Evolutionary conservation across 92 coral and sea anemone genomes (phyloP), one percentile per base, ranked within the genome.

Genomic region (Epizoanthus rinbou): DNA sequence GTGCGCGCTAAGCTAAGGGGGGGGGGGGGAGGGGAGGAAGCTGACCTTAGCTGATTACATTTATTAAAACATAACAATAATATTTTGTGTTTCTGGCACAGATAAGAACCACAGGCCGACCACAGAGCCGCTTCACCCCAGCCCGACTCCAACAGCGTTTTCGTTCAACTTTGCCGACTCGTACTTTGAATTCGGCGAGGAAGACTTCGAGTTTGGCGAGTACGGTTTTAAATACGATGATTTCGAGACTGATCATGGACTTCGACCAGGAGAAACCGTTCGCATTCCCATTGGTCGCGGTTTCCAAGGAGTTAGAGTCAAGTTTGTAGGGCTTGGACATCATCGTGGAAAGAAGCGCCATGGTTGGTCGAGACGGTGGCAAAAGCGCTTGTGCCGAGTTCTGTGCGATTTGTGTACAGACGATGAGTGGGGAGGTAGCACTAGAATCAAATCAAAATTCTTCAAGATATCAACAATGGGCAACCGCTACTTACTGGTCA

Each of bases 261-360:
- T 93, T 50, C 82, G 85, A 18, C 98, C 98, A 3, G 98, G 98
- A 10, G 91, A 93, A 64, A 70, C 91, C 37, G 88, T 93, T 79
- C 90, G 90, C 19, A 73, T 93, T 50, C 98, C 98, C 5, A 81
- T 93, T 39, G 91, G 92, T 2, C 79, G 86, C 43, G 89, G 79
- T 18, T 87, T 89, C 65, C 88, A 81, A 11, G 89, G 91, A 47
- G 93, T 90, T 14, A 87, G 88, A 21, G 74, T 93, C 81, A 91
- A 88, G 56, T 93, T 93, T 80, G 80, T 88, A 35, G 97, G 97
- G 8, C 79, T 90, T 18, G 91, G 94, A 57, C 83, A 90, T 18
- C 47, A 72, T 19, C 84, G 64, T 11, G 47, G 74, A 7, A 84
- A 59, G 79, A 83, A 86, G 52, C 31, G 88, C 16, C 87, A 84